Evolutionary conservation across 2,113 vertebrate genomes (phyloP).

Genomic region (Pachyramphus minor): DNA sequence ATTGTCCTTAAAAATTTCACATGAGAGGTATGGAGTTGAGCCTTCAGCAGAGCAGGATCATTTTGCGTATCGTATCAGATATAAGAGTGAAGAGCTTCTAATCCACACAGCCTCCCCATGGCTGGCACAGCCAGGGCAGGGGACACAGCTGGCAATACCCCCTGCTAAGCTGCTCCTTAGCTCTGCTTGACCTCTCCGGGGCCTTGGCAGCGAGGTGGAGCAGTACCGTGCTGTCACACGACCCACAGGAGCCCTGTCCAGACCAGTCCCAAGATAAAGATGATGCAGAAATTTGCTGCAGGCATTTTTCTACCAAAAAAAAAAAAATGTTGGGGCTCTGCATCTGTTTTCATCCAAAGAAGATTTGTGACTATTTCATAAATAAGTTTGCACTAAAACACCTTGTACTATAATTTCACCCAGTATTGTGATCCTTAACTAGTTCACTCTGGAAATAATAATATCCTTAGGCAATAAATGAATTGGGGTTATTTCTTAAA

Average conservation of each 20-base stretch:
- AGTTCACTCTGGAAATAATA: constrained; percentile 7
- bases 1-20: not conserved
- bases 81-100: not conserved
- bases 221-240: fast-evolving
- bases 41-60: not conserved
- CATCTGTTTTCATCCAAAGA: not conserved
- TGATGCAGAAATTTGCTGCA: not conserved
- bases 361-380: not conserved
- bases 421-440: not conserved
- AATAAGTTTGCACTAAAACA: constrained; percentile 23
- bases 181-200: fast-evolving
- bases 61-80: not conserved
- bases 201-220: not conserved
- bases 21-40: not conserved
- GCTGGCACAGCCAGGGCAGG: fast-evolving
- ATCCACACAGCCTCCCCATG: fast-evolving
- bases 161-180: not conserved
- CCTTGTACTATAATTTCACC: not conserved
- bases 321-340: not conserved
- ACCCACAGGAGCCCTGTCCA: not conserved
- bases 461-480: constrained; percentile 6
- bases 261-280: not conserved
- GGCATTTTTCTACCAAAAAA: not conserved
- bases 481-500: not conserved
- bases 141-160: not conserved